These are phyloP conservation scores for Sicus ferrugineus DNA, from an alignment of 2,888 invertebrate genomes.

Conservation along the genomic window DNA sequence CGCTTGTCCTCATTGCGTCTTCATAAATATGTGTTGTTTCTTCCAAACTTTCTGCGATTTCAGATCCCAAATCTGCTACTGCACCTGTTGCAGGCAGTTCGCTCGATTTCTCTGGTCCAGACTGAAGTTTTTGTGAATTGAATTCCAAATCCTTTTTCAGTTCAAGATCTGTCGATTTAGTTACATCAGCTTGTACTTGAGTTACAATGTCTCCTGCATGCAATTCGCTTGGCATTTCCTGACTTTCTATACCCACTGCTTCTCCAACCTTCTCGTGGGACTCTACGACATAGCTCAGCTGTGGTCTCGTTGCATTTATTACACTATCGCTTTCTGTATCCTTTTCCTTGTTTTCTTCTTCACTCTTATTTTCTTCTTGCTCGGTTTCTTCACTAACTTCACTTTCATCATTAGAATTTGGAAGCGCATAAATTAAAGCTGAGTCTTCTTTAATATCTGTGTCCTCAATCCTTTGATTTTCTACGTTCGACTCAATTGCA, in stretches of 20 bases:
- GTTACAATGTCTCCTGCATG: conserved; percentile 4
- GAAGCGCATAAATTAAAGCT: no score
- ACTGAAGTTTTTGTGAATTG: not conserved
- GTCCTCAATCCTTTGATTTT: conserved; percentile 23
- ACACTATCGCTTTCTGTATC: conserved; percentile 40
- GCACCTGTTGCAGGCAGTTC: not conserved
- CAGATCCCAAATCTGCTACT: conserved; percentile 7
- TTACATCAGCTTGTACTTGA: conserved; percentile 14
- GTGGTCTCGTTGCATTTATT: conserved; percentile 45
- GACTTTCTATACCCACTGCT: not conserved
- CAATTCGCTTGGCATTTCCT: not conserved
- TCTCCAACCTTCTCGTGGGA: not conserved
- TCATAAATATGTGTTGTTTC: conserved; percentile 21
- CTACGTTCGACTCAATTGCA: conserved; percentile 33
- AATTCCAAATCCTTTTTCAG: no score
- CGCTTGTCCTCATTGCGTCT: not conserved
- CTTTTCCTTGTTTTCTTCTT: conserved; percentile 29
- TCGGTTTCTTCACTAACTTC: conserved; percentile 13
- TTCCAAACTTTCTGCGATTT: conserved; percentile 5
- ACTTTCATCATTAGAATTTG: not conserved
- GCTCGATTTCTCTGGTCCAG: not conserved
- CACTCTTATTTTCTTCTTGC: not conserved
- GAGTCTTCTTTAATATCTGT: not conserved
- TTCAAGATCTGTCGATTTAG: not conserved
- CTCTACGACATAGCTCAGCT: conserved; percentile 41